phyloP scores from a whole-genome alignment of 2,113 vertebrate genomes.

The Brevimyrus niger region DNA sequence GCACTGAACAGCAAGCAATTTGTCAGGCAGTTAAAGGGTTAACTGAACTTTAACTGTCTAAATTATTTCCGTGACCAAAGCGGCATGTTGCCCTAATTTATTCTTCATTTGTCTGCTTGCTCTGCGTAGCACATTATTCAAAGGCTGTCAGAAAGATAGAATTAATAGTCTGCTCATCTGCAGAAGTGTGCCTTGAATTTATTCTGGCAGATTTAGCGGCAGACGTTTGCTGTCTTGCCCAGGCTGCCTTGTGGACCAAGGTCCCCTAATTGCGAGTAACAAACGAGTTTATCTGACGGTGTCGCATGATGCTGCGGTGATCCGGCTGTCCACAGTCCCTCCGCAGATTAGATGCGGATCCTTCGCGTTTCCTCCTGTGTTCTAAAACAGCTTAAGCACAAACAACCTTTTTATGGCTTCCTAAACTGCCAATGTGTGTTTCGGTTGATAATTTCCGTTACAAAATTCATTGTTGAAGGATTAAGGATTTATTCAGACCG shows the following conservation, averaged over 20 bases:
- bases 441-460: not conserved
- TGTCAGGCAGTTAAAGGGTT: not conserved
- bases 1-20: not conserved
- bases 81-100: not conserved
- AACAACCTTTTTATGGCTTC: not conserved
- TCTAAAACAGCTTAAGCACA: not conserved
- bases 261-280: conserved; percentile 11
- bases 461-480: conserved; percentile 3
- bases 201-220: conserved; percentile 6
- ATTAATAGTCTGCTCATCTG: not conserved
- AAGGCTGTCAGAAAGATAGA: not conserved
- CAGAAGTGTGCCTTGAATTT: not conserved
- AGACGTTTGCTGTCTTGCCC: conserved; percentile 7
- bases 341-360: not conserved
- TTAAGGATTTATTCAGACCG: not conserved
- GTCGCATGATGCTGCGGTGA: not conserved
- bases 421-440: not conserved
- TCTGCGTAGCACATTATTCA: not conserved
- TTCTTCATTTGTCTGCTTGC: not conserved
- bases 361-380: not conserved
- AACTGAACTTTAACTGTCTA: not conserved
- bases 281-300: conserved; percentile 11
- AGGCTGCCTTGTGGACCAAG: not conserved
- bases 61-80: conserved; percentile 2
- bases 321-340: not conserved